Evolutionary conservation across 2,888 invertebrate species (phyloP).

Genomic region (Andrena praecox): DNA sequence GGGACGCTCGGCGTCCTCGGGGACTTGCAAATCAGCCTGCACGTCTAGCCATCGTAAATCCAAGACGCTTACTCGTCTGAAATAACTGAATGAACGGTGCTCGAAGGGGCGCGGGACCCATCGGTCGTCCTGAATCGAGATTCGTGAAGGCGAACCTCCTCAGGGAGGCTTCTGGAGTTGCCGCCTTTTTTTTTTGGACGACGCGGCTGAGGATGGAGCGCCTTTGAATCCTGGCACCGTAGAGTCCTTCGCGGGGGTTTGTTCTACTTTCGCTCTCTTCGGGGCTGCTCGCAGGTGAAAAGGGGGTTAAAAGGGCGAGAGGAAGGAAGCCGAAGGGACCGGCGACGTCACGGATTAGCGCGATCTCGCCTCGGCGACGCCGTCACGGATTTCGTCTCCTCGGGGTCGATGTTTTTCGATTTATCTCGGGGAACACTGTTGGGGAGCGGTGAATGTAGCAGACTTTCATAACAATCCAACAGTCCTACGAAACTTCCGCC

Average conservation of each 20-base stretch:
- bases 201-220: too few species aligned
- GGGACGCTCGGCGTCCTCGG: neutral
- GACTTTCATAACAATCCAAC: neutral
- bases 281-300: neutral
- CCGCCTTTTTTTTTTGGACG: too few species aligned
- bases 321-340: neutral
- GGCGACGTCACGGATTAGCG: constrained; percentile 57
- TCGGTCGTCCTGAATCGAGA: too few species aligned
- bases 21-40: neutral
- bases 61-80: too few species aligned
- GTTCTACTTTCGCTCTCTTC: neutral
- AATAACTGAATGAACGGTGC: too few species aligned
- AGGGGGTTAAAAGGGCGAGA: neutral
- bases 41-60: too few species aligned
- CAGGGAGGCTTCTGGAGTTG: too few species aligned
- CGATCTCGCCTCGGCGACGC: constrained; percentile 29
- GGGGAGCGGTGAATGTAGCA: neutral
- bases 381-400: constrained; percentile 38
- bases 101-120: too few species aligned
- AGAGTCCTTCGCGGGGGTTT: neutral
- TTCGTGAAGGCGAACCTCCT: too few species aligned
- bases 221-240: too few species aligned
- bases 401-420: neutral
- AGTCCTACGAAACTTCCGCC: neutral
- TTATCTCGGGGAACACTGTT: neutral